Percentiles rank a stretch among this genome's conserved stretches.
These are phyloP conservation scores for Clunio marinus DNA, from an alignment of 2,888 invertebrate genomes.

Conservation along the genomic window DNA sequence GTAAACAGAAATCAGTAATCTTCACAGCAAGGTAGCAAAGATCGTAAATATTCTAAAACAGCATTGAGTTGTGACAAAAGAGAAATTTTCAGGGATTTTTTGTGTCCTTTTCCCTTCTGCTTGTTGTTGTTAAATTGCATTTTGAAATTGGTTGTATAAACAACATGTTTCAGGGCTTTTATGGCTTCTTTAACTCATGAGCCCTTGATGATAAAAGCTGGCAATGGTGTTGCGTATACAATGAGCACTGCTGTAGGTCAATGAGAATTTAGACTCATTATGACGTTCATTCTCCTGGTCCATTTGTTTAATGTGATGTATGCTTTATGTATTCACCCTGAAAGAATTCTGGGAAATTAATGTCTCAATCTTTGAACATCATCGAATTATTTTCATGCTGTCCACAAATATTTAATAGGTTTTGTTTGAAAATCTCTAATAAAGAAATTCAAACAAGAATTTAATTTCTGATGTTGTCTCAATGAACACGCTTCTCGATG, in stretches of 20 bases:
- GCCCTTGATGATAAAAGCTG: constrained; percentile 32
- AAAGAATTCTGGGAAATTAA: constrained; percentile 35
- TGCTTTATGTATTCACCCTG: background rate
- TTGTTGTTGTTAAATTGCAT: constrained; percentile 28
- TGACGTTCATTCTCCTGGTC: background rate
- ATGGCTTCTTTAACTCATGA: constrained; percentile 33
- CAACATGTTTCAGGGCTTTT: constrained; percentile 13
- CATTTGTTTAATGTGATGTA: background rate
- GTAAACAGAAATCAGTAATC: constrained; percentile 28
- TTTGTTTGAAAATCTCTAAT: constrained; percentile 5
- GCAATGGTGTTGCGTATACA: background rate
- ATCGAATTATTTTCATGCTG: background rate
- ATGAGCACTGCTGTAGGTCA: constrained; percentile 34
- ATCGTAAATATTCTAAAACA: constrained; percentile 19
- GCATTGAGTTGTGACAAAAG: background rate
- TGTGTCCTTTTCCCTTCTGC: constrained; percentile 28
- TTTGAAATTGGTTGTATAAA: constrained; percentile 22
- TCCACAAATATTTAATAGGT: background rate
- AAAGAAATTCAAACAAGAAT: constrained; percentile 8
- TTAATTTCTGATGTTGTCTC: background rate
- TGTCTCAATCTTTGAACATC: constrained; percentile 29
- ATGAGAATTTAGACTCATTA: constrained; percentile 33
- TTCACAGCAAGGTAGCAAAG: constrained; percentile 27
- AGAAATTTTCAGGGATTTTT: constrained; percentile 9
- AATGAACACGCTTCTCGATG: background rate